Evolutionary conservation across 2,113 vertebrate species (phyloP), one percentile per base, ranked within the genome.

Genomic region (Verasper variegatus): DNA sequence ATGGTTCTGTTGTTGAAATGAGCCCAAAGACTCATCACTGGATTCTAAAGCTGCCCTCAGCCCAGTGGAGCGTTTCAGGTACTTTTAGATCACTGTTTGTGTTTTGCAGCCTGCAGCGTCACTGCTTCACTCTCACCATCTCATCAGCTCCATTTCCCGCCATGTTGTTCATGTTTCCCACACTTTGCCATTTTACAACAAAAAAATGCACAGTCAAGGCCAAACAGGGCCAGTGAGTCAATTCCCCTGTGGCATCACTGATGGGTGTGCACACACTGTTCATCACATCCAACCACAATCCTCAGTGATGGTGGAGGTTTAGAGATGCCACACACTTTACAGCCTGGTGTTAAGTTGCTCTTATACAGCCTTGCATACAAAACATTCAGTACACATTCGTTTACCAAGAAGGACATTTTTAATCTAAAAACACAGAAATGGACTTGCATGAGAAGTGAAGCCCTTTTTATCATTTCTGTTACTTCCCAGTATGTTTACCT

Each of bases 401-500:
- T 58, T 5, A 27, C 23, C 23, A 27, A 24, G 24, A 27, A 57
- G 52, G 37, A 40, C 37, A 40, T 40, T 40, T 40, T 37, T 1
- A 12, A 40, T 9, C 37, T 40, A 5, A 31, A 31, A 31, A 31
- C 31, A 7, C 6, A 31, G 31, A 55, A 21, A 3, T 21, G 52
- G 52, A 21, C n/a, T 52, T 52, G 49, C 52, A 55, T 55, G n/a
- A 24, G 10, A 56, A 54, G 8, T 6, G 21, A 15, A n/a, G 51
- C 7, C 7, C 0, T 27, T 63, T 65, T 4, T 3, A 60, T 62
- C 23, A 27, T 58, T 13, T 7, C 12, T 27, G 4, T 26, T 3
- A 7, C 5, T 26, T 31, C 20, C 17, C 27, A 8, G 20, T 52
- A 64, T 18, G 42, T 54, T 78, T 83, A 97, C 98, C 98, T 96